A percentile compares a stretch with the other conserved stretches of the same genome.
These are phyloP conservation scores for Cheilosia variabilis DNA, from an alignment of 2,888 invertebrate species.

Conservation along the genomic window DNA sequence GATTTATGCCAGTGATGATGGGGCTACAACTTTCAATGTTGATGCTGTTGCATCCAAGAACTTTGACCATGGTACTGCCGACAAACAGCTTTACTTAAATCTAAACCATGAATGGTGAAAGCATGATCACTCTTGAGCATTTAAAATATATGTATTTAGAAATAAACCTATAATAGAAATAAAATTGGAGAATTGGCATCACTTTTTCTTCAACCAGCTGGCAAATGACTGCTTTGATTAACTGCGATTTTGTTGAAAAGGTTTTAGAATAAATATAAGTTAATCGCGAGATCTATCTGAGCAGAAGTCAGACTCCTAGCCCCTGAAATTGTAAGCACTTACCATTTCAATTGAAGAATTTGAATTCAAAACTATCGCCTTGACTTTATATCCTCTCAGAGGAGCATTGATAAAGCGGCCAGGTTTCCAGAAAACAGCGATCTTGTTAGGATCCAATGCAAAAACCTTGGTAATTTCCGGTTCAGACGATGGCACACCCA, in stretches of 20 bases:
- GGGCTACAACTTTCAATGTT: not conserved
- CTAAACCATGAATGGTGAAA: not conserved
- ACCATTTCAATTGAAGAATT: slow-evolving; percentile 88
- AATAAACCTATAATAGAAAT: no score
- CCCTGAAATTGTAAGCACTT: slow-evolving; percentile 15
- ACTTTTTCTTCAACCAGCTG: no score
- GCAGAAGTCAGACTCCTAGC: not conserved
- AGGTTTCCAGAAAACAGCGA: slow-evolving; percentile 94
- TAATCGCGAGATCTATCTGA: no score
- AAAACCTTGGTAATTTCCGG: slow-evolving; percentile 90
- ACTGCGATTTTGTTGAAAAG: no score
- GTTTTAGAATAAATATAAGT: no score
- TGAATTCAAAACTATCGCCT: slow-evolving; percentile 86
- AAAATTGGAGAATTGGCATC: no score
- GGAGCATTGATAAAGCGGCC: slow-evolving; percentile 95
- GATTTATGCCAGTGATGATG: slow-evolving; percentile 5
- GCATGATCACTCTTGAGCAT: not conserved
- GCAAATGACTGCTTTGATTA: no score
- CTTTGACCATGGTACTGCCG: slow-evolving; percentile 7
- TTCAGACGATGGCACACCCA: slow-evolving; percentile 90
- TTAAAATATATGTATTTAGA: not conserved
- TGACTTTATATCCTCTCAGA: slow-evolving; percentile 92
- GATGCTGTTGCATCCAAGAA: slow-evolving; percentile 8
- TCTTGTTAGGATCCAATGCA: slow-evolving; percentile 91
- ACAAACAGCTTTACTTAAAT: not conserved